phyloP scores from a whole-genome alignment of 1,140 invertebrate species.

The Lasioglossum baleicum region DNA sequence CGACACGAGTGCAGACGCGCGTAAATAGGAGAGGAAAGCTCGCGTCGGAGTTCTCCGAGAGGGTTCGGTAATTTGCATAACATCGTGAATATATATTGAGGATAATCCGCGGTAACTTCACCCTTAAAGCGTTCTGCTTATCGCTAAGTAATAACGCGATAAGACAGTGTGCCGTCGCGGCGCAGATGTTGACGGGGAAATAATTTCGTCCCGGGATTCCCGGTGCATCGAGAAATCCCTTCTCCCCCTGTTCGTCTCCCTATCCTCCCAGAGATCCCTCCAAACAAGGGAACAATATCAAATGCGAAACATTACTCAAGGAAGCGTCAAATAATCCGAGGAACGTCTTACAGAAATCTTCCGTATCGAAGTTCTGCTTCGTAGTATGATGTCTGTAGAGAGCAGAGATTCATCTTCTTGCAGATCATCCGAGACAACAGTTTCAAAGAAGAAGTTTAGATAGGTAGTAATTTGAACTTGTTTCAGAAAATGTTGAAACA shows the following conservation, averaged over 20 bases:
- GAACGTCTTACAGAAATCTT: too few relatives aligned
- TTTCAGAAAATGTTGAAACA: too few relatives aligned
- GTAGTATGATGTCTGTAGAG: too few relatives aligned
- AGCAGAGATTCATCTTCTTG: too few relatives aligned
- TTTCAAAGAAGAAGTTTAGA: too few relatives aligned
- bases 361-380: neutral
- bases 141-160: conserved; percentile 56
- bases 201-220: neutral
- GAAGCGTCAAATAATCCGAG: neutral
- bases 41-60: conserved; percentile 42
- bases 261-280: neutral
- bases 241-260: neutral
- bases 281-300: neutral
- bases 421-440: too few relatives aligned
- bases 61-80: conserved; percentile 59
- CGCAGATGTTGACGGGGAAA: conserved; percentile 22
- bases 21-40: conserved; percentile 42
- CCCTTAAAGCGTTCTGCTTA: conserved; percentile 47
- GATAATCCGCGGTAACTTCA: conserved; percentile 60
- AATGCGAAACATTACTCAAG: neutral
- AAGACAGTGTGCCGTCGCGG: conserved; percentile 33
- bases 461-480: too few relatives aligned
- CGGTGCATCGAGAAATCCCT: too few relatives aligned
- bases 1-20: conserved; percentile 4
- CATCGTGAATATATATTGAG: conserved; percentile 59